phyloP scores from a whole-genome alignment of 2,113 vertebrate genomes.

The Semicossyphus pulcher region DNA sequence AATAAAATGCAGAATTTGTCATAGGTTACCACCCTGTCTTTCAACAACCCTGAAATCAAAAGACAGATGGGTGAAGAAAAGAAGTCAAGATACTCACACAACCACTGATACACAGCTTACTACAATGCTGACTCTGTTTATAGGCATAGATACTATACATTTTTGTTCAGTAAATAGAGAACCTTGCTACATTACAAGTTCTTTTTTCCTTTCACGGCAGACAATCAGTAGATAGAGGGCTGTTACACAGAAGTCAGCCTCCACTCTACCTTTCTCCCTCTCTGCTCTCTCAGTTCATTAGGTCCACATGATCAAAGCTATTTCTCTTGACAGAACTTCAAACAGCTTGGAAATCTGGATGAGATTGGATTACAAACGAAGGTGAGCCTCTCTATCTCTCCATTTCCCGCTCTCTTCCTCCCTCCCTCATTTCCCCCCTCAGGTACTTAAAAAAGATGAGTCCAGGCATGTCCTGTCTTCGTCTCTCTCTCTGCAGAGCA shows the following conservation, averaged over 20 bases:
- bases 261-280: constrained; percentile 28
- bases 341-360: constrained; percentile 80
- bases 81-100: no score
- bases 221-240: constrained; percentile 9
- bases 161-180: background rate
- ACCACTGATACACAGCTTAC: no score
- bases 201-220: background rate
- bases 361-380: constrained; percentile 80
- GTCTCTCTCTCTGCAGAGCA: constrained; percentile 50
- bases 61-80: no score
- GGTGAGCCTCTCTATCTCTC: constrained; percentile 57
- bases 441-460: constrained; percentile 63
- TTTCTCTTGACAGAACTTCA: constrained; percentile 83
- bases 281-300: constrained; percentile 74
- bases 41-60: no score
- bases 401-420: constrained; percentile 18
- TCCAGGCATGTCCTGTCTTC: constrained; percentile 36
- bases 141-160: background rate
- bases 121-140: no score
- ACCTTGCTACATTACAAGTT: background rate
- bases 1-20: no score
- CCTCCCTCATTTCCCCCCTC: background rate
- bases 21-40: no score
- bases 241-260: constrained; percentile 33
- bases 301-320: constrained; percentile 82